Base-by-base conservation (phyloP, 2,888 invertebrate species). In the Xestoiulus laeticollis region DNA sequence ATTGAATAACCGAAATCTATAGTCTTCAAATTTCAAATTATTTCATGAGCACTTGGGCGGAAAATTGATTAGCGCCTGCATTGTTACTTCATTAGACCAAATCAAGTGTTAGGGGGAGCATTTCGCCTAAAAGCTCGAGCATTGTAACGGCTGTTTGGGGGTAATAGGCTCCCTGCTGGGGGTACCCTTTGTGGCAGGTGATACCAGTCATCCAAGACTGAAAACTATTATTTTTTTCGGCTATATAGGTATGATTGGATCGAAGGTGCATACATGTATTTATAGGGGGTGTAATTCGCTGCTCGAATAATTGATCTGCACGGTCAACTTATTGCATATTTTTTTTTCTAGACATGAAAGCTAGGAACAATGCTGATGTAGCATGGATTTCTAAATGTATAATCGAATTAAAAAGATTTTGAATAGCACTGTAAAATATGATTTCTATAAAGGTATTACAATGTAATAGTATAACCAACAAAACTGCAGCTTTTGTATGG, bases 51-150 rank as follows among this genome's bases (percentile, higher is more conserved):
- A 26, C 68, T 26, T 68, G 68, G 68, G 68, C 68, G 68, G 6
- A 68, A 68, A 68, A 68, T 68, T 68, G 68, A 68, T 68, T 68
- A 68, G 68, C 22, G 68, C 68, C n/a, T 68, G 68, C 68, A 68
- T 68, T 68, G 68, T 68, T 68, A 68, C 68, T 68, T 68, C 68
- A 68, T 68, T 68, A 68, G 68, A 26, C 26, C 68, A 68, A 68
- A 68, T 68, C 68, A 68, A 68, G 68, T 68, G 68, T 26, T 68
- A 68, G 68, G 68, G 68, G 68, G 68, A 22, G 26, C 68, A 68
- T 2, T 68, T 68, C 68, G 68, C 68, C 10, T 26, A 68, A 68
- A 26, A 68, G 68, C 68, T 22, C 5, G 68, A 22, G 68, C 26
- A 68, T 68, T 68, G 68, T 68, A 68, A 68, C 68, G 68, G 68